phyloP scores from a whole-genome alignment of 2,888 invertebrate genomes.

The Fragum fragum region DNA sequence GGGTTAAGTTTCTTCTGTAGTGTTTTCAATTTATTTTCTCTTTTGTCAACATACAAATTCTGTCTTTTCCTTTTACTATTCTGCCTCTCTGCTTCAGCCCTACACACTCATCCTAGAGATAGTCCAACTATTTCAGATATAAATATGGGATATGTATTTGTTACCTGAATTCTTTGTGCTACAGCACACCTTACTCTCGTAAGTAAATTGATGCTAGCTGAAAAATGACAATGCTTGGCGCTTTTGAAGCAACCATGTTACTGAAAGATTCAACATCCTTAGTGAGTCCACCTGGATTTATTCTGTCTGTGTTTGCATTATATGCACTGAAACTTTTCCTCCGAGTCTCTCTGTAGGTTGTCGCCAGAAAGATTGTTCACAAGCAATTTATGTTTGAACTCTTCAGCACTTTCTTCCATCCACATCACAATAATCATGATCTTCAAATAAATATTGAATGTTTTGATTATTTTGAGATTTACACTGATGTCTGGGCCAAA shows the following conservation, averaged over 20 bases:
- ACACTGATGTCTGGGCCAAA: constrained; percentile 36
- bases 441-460: constrained; percentile 45
- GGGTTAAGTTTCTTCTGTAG: constrained; percentile 36
- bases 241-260: constrained; percentile 54
- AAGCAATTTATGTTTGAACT: constrained; percentile 28
- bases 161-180: constrained; percentile 40
- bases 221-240: constrained; percentile 51
- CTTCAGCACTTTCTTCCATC: constrained; percentile 19
- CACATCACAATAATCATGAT: constrained; percentile 46
- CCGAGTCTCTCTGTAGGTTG: neutral
- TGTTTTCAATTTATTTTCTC: constrained; percentile 35
- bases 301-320: constrained; percentile 41
- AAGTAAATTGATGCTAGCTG: constrained; percentile 32
- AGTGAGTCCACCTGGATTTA: constrained; percentile 52
- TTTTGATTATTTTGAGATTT: constrained; percentile 22
- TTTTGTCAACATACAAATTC: constrained; percentile 19
- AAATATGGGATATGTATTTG: constrained; percentile 26
- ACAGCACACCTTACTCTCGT: constrained; percentile 43
- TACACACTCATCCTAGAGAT: constrained; percentile 42
- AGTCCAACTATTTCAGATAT: constrained; percentile 29
- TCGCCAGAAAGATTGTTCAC: constrained; percentile 20
- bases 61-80: constrained; percentile 40
- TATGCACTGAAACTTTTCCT: constrained; percentile 34
- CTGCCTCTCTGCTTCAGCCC: constrained; percentile 17
- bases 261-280: constrained; percentile 58